Base-by-base conservation (phyloP, 2,888 invertebrate genomes). In the Tetrapedia diversipes region DNA sequence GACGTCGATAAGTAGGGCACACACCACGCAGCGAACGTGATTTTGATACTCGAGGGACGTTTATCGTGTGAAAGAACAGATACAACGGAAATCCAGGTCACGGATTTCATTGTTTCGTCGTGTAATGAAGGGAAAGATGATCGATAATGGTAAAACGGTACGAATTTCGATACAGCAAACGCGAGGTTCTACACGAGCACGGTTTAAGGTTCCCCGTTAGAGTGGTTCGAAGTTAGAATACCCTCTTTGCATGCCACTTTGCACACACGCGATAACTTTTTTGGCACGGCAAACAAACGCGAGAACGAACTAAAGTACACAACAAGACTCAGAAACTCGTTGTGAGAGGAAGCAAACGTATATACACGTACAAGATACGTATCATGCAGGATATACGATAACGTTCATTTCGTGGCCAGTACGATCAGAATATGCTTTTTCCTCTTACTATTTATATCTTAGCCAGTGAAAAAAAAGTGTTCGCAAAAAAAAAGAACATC, bases 381-480 rank as follows among this genome's bases (percentile, higher is more conserved):
- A 70, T 79, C 83, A 83, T 83, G 83, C 83, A 82, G 63, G 80
- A 78, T 67, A 71, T 61, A 79, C 73, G 43, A 77, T 74, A 53
- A 83, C 65, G 53, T 67, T 57, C 66, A 64, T 59, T 82, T 83
- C 83, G 78, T 82, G 83, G 82, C 66, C 80, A 72, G 75, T 66
- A 75, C 79, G 49, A 24, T 16, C 1, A 4, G 2, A 14, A 2
- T 3, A 8, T 27, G 24, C 11, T 10, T 51, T 39, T 47, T 14
- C 29, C 8, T 6, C 22, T 14, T 41, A 11, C 19, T 47, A 4
- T 19, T 24, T 10, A n/a, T n/a, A n/a, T n/a, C 0, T 27, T 19
- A n/a, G 0, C 10, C 43, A 10, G n/a, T 37, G 24, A 49, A 4
- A 7, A 45, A 32, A 22, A 32, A 47, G 2, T 2, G 14, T n/a